Evolutionary conservation across 2,113 vertebrate genomes (phyloP).

Genomic region (Cnemophilus loriae): DNA sequence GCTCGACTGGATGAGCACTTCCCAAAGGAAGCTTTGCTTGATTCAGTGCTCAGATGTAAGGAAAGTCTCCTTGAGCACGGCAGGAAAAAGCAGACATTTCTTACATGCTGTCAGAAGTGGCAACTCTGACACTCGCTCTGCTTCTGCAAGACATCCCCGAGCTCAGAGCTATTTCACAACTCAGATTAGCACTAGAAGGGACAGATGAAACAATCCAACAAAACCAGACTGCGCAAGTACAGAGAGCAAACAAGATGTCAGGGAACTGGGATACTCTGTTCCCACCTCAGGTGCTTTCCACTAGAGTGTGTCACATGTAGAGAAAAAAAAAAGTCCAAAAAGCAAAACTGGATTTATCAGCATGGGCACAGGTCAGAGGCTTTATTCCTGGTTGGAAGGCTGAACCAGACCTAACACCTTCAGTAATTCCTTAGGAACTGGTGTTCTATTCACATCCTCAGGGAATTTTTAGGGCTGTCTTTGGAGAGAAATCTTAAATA

Average conservation of each 20-base stretch:
- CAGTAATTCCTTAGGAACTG: background rate
- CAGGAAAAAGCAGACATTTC: background rate
- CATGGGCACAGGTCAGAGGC: background rate
- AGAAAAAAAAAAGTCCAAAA: background rate
- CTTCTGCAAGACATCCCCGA: background rate
- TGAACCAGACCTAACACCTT: background rate
- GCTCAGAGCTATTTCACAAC: background rate
- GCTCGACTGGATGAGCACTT: fast-evolving
- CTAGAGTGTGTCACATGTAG: background rate
- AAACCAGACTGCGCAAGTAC: background rate
- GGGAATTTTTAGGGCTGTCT: background rate
- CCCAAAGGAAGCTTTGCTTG: background rate
- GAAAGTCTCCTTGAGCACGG: background rate
- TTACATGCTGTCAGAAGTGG: background rate
- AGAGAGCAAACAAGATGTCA: background rate
- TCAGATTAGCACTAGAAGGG: background rate
- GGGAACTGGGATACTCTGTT: background rate
- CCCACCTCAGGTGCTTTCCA: background rate
- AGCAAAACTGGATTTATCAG: background rate
- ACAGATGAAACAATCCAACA: background rate
- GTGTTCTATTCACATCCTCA: background rate
- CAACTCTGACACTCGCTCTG: background rate
- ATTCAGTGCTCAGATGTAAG: background rate
- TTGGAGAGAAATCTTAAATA: background rate
- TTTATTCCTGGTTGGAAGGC: background rate